Percentiles rank a stretch among this genome's conserved stretches.
phyloP scores from a whole-genome alignment of 2,797 vertebrate species.

The Crocodylus rhombifer region DNA sequence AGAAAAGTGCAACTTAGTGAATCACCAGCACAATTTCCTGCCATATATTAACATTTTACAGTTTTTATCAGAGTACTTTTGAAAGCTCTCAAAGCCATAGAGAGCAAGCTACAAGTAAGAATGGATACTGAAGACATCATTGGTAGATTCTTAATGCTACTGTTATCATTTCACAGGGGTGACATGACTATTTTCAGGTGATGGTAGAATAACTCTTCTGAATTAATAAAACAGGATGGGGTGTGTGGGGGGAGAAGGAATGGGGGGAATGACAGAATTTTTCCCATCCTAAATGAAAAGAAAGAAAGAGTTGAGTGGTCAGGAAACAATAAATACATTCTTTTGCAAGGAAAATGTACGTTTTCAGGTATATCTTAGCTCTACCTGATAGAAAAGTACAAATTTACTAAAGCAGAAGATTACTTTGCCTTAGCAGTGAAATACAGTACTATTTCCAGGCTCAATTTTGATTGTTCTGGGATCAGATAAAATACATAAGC shows the following conservation, averaged over 20 bases:
- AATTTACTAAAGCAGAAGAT: neutral
- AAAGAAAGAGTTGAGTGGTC: neutral
- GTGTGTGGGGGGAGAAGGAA: too few relatives aligned
- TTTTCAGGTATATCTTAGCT: neutral
- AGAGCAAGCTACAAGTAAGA: constrained; percentile 16
- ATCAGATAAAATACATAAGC: neutral
- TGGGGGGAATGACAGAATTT: neutral
- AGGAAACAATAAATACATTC: neutral
- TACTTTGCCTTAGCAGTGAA: neutral
- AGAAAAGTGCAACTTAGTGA: constrained; percentile 21
- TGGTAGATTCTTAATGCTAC: neutral
- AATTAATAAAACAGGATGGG: too few relatives aligned
- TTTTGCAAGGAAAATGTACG: neutral
- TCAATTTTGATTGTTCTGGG: neutral
- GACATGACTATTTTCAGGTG: neutral
- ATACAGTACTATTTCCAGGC: neutral
- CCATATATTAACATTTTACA: constrained; percentile 8
- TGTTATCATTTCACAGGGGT: neutral
- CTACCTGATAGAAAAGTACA: neutral
- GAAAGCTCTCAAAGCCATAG: constrained; percentile 10
- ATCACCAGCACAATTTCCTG: constrained; percentile 33
- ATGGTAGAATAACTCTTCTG: too few relatives aligned
- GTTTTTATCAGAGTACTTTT: constrained; percentile 42
- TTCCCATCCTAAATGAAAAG: neutral
- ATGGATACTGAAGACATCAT: neutral